Base-by-base conservation (phyloP, 2,888 invertebrate species). In the Phragmatobia fuliginosa region DNA sequence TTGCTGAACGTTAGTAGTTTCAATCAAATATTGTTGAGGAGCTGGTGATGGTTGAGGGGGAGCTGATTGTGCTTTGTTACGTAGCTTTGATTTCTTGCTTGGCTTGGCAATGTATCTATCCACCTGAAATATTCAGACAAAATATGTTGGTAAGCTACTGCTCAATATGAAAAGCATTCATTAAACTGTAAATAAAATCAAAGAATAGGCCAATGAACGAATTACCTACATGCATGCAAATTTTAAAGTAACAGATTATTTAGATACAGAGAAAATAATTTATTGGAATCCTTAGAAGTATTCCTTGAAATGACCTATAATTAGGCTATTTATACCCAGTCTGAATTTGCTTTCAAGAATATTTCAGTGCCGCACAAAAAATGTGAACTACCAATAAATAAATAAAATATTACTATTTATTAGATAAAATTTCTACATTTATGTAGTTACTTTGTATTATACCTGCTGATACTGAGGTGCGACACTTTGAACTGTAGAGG, bases 11-110 rank as follows among this genome's bases (percentile, higher is more conserved):
- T 95, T 95, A 0, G 95, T 95, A 0, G 95, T 95, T 82, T 95
- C 95, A 32, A 95, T 95, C 32, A 95, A 80, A 75, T 95, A 95
- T 76, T 95, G 95, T 70, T 95, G 95, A 41, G 95, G 95, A 36
- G 93, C 93, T 16, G 88, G 77, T 18, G 92, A 82, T 2, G 91
- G 77, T 74, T 91, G 92, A 25, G 91, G 86, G 36, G 89, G 86
- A 52, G 77, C 70, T 7, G 88, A 74, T 77, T 90, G 91, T 10
- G 86, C 87, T 79, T 95, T 95, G 6, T 92, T 86, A 6, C 92
- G 91, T 3, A 90, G 87, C 78, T 95, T 95, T 1, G 92, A 89
- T 74, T 94, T 94, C 80, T 95, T 94, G 71, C 86, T 91, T 14
- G 93, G 91, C 70, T 94, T 94, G 1, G 90, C 84, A n/a, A 92